phyloP scores from a whole-genome alignment of 2,797 vertebrate genomes.

The Characodon lateralis region DNA sequence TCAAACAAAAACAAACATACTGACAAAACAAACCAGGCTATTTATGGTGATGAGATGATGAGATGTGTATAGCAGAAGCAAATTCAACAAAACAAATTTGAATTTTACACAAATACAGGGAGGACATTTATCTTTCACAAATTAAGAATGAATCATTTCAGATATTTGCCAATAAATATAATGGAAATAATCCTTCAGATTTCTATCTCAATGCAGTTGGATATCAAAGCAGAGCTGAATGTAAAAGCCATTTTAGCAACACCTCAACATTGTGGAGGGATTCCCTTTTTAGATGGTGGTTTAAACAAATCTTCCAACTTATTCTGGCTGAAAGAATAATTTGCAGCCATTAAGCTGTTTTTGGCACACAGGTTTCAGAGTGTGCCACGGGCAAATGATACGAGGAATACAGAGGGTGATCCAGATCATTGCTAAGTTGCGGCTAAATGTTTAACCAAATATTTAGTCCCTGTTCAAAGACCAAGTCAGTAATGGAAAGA shows the following conservation, averaged over 20 bases:
- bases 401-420: conserved; percentile 8
- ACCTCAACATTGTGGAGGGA: neutral
- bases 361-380: conserved; percentile 16
- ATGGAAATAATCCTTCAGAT: neutral
- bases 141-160: neutral
- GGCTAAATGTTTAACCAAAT: conserved; percentile 14
- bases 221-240: neutral
- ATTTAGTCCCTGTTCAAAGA: conserved; percentile 7
- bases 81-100: neutral
- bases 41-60: conserved; percentile 5
- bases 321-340: neutral
- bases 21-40: conserved; percentile 30
- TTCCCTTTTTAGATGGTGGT: neutral
- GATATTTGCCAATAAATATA: neutral
- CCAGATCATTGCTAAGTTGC: neutral
- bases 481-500: conserved; percentile 19
- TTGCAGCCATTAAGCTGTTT: conserved; percentile 5
- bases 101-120: neutral
- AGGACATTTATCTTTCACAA: neutral
- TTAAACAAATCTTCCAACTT: neutral
- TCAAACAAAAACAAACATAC: no score
- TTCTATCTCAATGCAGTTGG: neutral
- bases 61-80: neutral
- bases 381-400: conserved; percentile 7
- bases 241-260: neutral